Evolutionary conservation across 2,113 vertebrate species (phyloP), one percentile per base, ranked within the genome.

Genomic region (Xenotilapia caudafasciata): DNA sequence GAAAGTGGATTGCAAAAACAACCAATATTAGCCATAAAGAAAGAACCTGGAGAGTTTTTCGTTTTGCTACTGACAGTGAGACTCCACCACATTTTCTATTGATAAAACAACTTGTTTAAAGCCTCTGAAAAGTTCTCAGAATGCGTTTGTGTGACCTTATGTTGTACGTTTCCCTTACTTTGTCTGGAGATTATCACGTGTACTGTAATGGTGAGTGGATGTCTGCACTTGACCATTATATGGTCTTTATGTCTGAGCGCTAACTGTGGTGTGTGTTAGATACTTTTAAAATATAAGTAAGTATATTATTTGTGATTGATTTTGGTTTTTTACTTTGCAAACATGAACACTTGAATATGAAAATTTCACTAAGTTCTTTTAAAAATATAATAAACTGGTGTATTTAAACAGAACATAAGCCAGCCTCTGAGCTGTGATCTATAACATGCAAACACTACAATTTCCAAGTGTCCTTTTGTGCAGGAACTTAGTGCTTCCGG

Each of bases 161-260:
- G 45, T 56, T 90, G 70, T 92, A 84, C n/a, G 23, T 28, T 83
- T 79, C 31, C 28, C 31, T 85, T 73, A 56, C 86, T 70, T 90
- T 80, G 89, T 93, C 83, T 90, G 55, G 79, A 90, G 58, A 60
- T 88, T 47, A 91, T 91, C 87, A 92, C 55, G 15, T 83, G 88
- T 90, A 92, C 92, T 93, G 93, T 93, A 90, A 91, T 31, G 70
- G 88, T 90, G 86, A 92, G 80, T 92, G 89, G 82, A 85, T 84
- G 86, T 89, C 82, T 65, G 54, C 86, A 86, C 86, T 81, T 93
- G 94, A 91, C 93, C 94, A 94, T 94, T 80, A 93, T 93, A 94
- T 94, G 93, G 94, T 94, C 91, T 40, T 79, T 86, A 88, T 31
- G 79, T 93, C 75, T 86, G 82, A 83, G 80, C 87, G 83, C 68